Conservation (phyloP, 2,797 vertebrate species). For the Macroramphosus scolopax region DNA sequence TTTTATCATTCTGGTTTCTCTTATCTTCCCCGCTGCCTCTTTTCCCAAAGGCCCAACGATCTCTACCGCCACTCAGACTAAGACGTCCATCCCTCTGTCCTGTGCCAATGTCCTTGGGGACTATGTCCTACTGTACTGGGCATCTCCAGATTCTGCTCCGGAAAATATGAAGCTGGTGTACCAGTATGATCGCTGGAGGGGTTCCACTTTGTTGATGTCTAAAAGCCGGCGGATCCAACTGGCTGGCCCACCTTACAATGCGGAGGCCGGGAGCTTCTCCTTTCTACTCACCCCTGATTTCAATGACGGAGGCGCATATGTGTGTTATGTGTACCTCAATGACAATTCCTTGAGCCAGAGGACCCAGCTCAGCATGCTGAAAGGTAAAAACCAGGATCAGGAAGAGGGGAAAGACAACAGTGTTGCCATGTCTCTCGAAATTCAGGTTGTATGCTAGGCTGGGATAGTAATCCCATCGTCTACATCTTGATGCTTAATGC, state of each 20-base stretch:
- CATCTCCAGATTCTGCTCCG: constrained; percentile 26
- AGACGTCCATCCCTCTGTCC: constrained; percentile 38
- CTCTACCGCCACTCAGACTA: constrained; percentile 39
- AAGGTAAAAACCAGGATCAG: constrained; percentile 60
- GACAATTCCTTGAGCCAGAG: constrained; percentile 48
- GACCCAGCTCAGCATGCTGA: constrained; percentile 69
- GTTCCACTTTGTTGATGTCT: not conserved
- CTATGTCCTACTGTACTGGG: constrained; percentile 68
- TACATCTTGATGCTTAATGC: too few species aligned
- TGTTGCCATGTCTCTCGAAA: too few species aligned
- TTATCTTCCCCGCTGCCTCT: constrained; percentile 2
- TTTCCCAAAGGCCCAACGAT: constrained; percentile 39
- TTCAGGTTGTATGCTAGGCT: too few species aligned
- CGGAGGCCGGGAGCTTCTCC: constrained; percentile 64
- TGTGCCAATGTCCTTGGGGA: constrained; percentile 68
- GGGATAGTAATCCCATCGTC: too few species aligned
- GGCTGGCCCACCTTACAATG: constrained; percentile 39
- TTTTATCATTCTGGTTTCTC: constrained; percentile 8
- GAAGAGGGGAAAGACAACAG: constrained; percentile 2
- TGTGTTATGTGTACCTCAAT: constrained; percentile 70
- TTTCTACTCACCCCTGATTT: constrained; percentile 63
- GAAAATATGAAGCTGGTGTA: constrained; percentile 20
- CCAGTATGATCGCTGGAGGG: constrained; percentile 74
- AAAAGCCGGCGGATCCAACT: constrained; percentile 37
- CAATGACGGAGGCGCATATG: constrained; percentile 67